Percentiles rank a stretch among this genome's conserved stretches.
phyloP scores from a whole-genome alignment of 1,140 invertebrate genomes.

The Drosophila fuyamai region DNA sequence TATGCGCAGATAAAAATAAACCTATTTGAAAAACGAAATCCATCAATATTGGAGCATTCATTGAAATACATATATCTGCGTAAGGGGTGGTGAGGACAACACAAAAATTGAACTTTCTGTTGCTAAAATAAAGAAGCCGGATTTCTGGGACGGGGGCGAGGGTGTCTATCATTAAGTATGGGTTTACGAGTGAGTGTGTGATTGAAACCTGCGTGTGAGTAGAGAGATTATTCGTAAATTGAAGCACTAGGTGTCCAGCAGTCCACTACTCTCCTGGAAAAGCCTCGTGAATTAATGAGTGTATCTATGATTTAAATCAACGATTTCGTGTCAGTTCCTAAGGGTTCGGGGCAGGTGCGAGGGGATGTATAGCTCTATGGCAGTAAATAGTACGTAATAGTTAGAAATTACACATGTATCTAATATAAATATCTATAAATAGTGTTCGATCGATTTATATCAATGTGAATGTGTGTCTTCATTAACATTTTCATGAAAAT shows the following conservation, averaged over 20 bases:
- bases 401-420: slow-evolving; percentile 71
- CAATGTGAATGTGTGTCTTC: slow-evolving; percentile 59
- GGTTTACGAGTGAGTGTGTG: slow-evolving; percentile 6
- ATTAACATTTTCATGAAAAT: slow-evolving; percentile 39
- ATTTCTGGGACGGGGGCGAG: slow-evolving; percentile 3
- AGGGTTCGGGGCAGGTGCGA: slow-evolving; percentile 16
- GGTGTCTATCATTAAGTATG: slow-evolving; percentile 10
- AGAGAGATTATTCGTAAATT: slow-evolving; percentile 33
- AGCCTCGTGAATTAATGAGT: slow-evolving; percentile 29
- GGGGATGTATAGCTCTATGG: slow-evolving; percentile 68
- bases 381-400: slow-evolving; percentile 80
- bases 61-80: slow-evolving; percentile 16
- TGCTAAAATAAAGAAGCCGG: slow-evolving; percentile 6
- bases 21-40: slow-evolving; percentile 44
- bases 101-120: slow-evolving; percentile 40
- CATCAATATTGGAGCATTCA: slow-evolving; percentile 49
- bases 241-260: slow-evolving; percentile 33
- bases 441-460: slow-evolving; percentile 63
- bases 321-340: slow-evolving; percentile 29
- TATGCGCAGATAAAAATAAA: slow-evolving; percentile 71
- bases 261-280: slow-evolving; percentile 41
- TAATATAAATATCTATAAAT: slow-evolving; percentile 74
- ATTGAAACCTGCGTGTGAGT: slow-evolving; percentile 56
- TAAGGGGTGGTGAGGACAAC: slow-evolving; percentile 21
- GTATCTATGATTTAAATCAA: slow-evolving; percentile 18